phyloP scores from a whole-genome alignment of 2,888 invertebrate genomes.

The Tenodera sinensis region DNA sequence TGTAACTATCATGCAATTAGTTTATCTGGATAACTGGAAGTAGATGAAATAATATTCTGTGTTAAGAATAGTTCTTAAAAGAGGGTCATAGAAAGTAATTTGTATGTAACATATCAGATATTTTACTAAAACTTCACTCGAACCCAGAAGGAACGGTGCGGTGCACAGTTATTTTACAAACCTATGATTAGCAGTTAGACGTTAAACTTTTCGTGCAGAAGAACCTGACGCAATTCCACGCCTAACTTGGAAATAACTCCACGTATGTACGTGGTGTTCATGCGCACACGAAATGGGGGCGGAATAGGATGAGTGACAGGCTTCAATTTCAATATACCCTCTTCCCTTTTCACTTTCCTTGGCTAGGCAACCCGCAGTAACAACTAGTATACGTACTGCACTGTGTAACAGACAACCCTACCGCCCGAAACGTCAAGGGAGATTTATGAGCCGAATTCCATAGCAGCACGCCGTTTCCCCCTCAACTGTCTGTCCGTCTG shows the following conservation, averaged over 20 bases:
- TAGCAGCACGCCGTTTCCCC: background rate
- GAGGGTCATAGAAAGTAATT: too few relatives aligned
- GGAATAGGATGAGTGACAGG: conserved; percentile 3
- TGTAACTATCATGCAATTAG: too few relatives aligned
- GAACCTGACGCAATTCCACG: background rate
- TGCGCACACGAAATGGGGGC: background rate
- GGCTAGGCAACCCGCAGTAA: background rate
- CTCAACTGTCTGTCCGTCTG: conserved; percentile 10
- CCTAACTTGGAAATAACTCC: background rate
- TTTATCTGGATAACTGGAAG: too few relatives aligned
- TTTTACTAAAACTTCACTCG: too few relatives aligned
- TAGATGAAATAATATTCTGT: too few relatives aligned
- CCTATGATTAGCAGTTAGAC: too few relatives aligned
- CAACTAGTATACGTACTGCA: conserved; percentile 2
- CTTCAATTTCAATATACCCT: conserved; percentile 15
- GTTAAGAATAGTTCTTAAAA: too few relatives aligned
- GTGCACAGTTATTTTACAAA: background rate
- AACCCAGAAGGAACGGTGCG: too few relatives aligned
- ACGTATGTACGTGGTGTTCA: background rate
- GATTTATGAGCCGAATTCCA: conserved; percentile 15
- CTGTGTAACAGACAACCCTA: conserved; percentile 1
- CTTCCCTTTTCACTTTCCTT: background rate
- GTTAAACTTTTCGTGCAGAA: too few relatives aligned
- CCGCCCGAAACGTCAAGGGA: conserved; percentile 5
- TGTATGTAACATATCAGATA: too few relatives aligned